Percentiles rank a stretch among this genome's conserved stretches.
phyloP scores from a whole-genome alignment of 2,113 vertebrate genomes.

The Malurus melanocephalus region DNA sequence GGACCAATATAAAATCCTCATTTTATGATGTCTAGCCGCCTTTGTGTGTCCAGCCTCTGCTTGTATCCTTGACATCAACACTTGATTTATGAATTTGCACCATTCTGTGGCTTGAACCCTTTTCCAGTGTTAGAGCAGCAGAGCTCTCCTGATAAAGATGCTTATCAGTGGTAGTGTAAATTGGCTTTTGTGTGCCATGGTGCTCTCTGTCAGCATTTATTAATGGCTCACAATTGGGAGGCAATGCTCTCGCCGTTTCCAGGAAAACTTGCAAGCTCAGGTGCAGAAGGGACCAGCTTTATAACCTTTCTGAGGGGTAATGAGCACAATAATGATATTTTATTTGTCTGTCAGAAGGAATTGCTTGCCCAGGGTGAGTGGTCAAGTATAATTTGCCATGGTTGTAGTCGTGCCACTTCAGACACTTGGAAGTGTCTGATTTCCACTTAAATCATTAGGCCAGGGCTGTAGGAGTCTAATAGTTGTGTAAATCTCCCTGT shows the following conservation, averaged over 20 bases:
- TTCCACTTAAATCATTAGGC: conserved; percentile 10
- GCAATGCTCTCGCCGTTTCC: background rate
- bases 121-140: background rate
- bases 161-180: conserved; percentile 13
- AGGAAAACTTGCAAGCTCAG: conserved; percentile 4
- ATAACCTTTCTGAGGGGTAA: background rate
- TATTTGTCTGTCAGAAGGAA: conserved; percentile 33
- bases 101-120: background rate
- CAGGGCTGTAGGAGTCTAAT: background rate
- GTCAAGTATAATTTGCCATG: background rate
- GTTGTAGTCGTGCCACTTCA: background rate
- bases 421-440: background rate
- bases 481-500: conserved; percentile 35
- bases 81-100: background rate
- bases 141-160: conserved; percentile 16
- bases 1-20: background rate
- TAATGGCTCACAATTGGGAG: background rate
- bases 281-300: background rate
- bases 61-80: background rate
- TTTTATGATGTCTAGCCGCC: background rate
- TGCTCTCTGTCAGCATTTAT: background rate
- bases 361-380: conserved; percentile 26
- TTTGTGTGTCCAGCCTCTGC: background rate
- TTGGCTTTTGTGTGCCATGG: background rate
- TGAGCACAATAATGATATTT: background rate